phyloP scores from a whole-genome alignment of 2,797 vertebrate genomes.

The Arrhamphus sclerolepis region DNA sequence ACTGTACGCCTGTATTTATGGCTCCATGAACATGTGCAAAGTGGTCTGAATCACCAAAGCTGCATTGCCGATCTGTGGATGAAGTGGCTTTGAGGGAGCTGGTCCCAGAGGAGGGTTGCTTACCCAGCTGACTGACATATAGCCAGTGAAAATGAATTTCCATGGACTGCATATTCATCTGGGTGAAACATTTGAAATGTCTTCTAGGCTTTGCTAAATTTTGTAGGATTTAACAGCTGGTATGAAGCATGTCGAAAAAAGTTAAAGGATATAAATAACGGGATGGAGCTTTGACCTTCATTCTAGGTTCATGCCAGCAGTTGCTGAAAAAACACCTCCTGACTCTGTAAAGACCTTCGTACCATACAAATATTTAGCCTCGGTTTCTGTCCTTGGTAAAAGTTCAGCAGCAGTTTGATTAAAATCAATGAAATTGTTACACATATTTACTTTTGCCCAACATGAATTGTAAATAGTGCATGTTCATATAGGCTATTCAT shows the following conservation, averaged over 20 bases:
- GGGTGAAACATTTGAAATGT: constrained; percentile 35
- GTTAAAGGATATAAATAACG: too few relatives aligned
- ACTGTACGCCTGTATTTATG: constrained; percentile 29
- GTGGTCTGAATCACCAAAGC: constrained; percentile 34
- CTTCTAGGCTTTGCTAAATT: constrained; percentile 21
- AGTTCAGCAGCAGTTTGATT: too few relatives aligned
- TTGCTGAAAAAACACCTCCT: too few relatives aligned
- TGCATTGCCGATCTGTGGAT: constrained; percentile 39
- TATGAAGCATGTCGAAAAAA: neutral
- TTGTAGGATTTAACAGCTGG: constrained; percentile 18
- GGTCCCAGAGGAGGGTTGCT: constrained; percentile 40
- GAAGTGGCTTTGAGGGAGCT: constrained; percentile 39
- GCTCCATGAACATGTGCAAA: constrained; percentile 28
- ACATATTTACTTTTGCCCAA: too few relatives aligned
- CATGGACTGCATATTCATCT: constrained; percentile 38
- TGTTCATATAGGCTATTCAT: too few relatives aligned
- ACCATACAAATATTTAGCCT: too few relatives aligned
- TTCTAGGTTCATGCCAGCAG: too few relatives aligned
- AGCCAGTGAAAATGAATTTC: constrained; percentile 57
- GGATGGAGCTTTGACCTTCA: too few relatives aligned
- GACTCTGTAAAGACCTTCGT: too few relatives aligned
- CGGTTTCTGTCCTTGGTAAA: too few relatives aligned
- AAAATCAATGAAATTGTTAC: too few relatives aligned
- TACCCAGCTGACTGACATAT: constrained; percentile 43
- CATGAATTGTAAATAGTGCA: too few relatives aligned